A percentile compares a stretch with the other conserved stretches of the same genome.
Evolutionary conservation across 2,113 vertebrate genomes (phyloP).

Genomic region (Takifugu bimaculatus): DNA sequence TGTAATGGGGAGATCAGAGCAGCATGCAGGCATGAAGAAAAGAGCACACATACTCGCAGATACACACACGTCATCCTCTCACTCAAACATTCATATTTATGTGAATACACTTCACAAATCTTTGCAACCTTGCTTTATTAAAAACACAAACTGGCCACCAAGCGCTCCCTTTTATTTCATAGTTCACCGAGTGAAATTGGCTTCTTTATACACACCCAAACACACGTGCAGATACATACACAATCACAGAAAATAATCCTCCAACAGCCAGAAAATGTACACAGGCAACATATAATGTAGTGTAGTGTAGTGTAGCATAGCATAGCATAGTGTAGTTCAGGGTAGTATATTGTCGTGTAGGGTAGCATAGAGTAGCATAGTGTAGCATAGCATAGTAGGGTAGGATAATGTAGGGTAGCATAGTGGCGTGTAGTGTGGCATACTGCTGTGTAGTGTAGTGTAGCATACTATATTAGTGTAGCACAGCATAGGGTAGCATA

Average conservation of each 20-base stretch:
- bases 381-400: too few relatives aligned
- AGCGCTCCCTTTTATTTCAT: constrained; percentile 47
- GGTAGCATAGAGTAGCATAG: too few relatives aligned
- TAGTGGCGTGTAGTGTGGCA: too few relatives aligned
- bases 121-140: constrained; percentile 48
- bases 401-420: too few relatives aligned
- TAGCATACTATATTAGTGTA: too few relatives aligned
- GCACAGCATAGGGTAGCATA: too few relatives aligned
- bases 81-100: constrained; percentile 43
- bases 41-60: constrained; percentile 50
- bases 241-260: constrained; percentile 50
- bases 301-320: too few relatives aligned
- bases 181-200: constrained; percentile 30
- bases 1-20: constrained; percentile 82
- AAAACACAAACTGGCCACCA: constrained; percentile 38
- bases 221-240: constrained; percentile 24
- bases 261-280: constrained; percentile 62
- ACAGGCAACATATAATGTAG: constrained; percentile 52
- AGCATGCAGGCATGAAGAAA: constrained; percentile 73
- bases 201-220: constrained; percentile 27
- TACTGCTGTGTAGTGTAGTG: too few relatives aligned
- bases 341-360: too few relatives aligned
- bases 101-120: constrained; percentile 52
- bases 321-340: too few relatives aligned
- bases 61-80: constrained; percentile 49